Conservation (phyloP, 2,113 vertebrate species). For the Emydocephalus ijimae region DNA sequence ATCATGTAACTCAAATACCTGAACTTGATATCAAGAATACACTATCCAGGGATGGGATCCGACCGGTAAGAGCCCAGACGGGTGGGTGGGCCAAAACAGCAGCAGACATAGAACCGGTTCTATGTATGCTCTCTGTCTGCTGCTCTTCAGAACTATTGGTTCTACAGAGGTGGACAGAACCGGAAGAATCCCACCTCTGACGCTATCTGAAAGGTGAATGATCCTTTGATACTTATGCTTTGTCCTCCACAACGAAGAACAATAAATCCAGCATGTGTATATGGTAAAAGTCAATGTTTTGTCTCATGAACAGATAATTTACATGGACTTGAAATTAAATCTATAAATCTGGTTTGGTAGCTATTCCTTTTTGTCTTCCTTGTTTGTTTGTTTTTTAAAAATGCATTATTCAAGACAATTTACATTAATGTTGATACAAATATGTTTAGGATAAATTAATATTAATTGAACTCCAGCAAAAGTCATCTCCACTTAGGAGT, state of each 20-base stretch:
- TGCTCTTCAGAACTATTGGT: no score
- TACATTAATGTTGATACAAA: slow-evolving; percentile 78
- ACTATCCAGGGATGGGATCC: neutral
- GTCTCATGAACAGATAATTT: slow-evolving; percentile 70
- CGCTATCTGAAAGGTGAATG: slow-evolving; percentile 34
- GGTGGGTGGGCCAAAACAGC: no score
- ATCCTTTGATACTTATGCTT: slow-evolving; percentile 25
- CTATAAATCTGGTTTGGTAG: slow-evolving; percentile 79
- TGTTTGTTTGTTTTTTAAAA: slow-evolving; percentile 61
- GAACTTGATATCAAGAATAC: slow-evolving; percentile 33
- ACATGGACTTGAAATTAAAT: slow-evolving; percentile 71
- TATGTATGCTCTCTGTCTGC: no score
- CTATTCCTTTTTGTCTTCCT: slow-evolving; percentile 77
- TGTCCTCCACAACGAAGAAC: slow-evolving; percentile 27
- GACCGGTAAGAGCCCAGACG: no score
- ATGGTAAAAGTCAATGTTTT: slow-evolving; percentile 63
- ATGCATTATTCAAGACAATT: slow-evolving; percentile 59
- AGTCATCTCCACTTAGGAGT: slow-evolving; percentile 64
- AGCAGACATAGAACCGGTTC: no score
- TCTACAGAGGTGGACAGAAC: no score
- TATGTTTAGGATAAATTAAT: slow-evolving; percentile 75
- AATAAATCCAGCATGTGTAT: slow-evolving; percentile 33
- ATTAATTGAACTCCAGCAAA: slow-evolving; percentile 77
- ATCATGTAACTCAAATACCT: slow-evolving; percentile 12
- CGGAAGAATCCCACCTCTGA: no score